Evolutionary conservation across 1,140 invertebrate genomes (phyloP).

Genomic region (Anastrepha obliqua): DNA sequence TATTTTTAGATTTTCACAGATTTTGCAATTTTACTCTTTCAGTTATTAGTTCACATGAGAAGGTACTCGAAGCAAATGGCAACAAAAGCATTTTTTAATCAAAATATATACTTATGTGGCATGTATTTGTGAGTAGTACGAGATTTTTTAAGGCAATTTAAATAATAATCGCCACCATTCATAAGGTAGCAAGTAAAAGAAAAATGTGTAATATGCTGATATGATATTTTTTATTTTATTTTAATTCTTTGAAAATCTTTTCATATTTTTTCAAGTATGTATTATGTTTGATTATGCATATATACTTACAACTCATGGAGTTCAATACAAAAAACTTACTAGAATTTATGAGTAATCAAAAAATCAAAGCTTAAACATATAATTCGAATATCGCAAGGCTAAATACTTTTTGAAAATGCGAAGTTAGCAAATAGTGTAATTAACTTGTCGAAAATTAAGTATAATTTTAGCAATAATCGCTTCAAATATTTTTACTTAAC

Average conservation of each 20-base stretch:
- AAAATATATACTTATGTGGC: no score
- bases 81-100: no score
- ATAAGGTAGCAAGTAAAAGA: neutral
- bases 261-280: no score
- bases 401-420: neutral
- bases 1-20: no score
- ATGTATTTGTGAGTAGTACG: neutral
- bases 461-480: neutral
- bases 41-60: no score
- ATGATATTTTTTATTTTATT: slow-evolving; percentile 8
- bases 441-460: neutral
- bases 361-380: neutral
- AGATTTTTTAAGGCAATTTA: slow-evolving; percentile 16
- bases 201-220: neutral
- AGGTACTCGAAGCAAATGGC: no score
- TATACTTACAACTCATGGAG: slow-evolving; percentile 4
- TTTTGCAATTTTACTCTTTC: no score
- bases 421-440: neutral
- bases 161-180: neutral
- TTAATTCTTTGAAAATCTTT: no score
- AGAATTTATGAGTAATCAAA: neutral
- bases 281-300: no score
- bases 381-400: neutral
- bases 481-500: neutral
- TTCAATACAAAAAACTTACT: neutral